A percentile compares a stretch with the other conserved stretches of the same genome.
Conservation (phyloP, 2,888 invertebrate genomes). For the Pyrocoelia pectoralis region DNA sequence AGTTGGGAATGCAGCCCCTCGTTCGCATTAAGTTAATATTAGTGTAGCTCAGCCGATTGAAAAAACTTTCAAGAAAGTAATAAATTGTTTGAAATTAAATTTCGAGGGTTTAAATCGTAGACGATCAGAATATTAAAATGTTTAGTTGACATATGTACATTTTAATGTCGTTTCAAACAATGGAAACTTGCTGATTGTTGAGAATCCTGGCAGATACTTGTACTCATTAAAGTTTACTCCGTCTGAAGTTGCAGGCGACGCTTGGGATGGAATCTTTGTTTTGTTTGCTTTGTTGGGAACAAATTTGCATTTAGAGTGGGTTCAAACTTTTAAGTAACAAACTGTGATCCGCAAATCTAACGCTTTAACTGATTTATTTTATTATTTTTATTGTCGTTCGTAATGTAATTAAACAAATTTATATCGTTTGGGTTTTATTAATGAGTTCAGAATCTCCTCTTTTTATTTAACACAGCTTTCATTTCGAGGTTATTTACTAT, state of each 20-base stretch:
- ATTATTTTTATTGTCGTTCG: slow-evolving; percentile 17
- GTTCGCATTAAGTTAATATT: slow-evolving; percentile 48
- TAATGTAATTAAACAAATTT: slow-evolving; percentile 16
- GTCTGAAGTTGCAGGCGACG: slow-evolving; percentile 43
- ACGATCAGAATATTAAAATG: slow-evolving; percentile 7
- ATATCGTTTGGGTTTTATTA: slow-evolving; percentile 8
- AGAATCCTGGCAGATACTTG: slow-evolving; percentile 30
- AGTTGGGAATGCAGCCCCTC: slow-evolving; percentile 34
- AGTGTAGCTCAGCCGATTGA: slow-evolving; percentile 49
- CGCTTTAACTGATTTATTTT: slow-evolving; percentile 23
- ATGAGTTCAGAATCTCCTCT: neutral
- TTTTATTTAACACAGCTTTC: neutral
- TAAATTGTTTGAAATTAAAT: slow-evolving; percentile 33
- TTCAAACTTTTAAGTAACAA: slow-evolving; percentile 57
- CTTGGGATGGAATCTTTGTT: slow-evolving; percentile 43
- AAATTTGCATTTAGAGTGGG: slow-evolving; percentile 59
- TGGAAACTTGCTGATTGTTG: slow-evolving; percentile 37
- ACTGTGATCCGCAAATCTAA: slow-evolving; percentile 38
- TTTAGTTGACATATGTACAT: slow-evolving; percentile 10
- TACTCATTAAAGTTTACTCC: slow-evolving; percentile 43
- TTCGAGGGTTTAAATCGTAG: slow-evolving; percentile 2
- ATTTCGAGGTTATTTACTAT: neutral
- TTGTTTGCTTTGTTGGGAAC: slow-evolving; percentile 51
- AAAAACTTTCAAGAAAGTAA: slow-evolving; percentile 49
- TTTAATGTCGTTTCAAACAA: slow-evolving; percentile 23